Evolutionary conservation across 2,113 vertebrate species (phyloP).

Genomic region (Brachirus orientalis): DNA sequence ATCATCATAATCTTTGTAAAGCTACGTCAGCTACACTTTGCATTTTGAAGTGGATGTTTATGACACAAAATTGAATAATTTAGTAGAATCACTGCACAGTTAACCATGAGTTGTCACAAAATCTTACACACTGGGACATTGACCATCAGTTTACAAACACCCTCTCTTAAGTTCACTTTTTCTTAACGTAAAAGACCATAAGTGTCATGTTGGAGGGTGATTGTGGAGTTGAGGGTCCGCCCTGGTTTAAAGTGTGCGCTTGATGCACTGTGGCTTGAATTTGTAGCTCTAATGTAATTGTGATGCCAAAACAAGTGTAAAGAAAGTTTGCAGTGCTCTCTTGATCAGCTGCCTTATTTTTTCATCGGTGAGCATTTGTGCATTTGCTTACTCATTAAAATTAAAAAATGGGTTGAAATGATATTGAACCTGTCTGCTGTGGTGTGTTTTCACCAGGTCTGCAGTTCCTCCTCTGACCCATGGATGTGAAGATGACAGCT

Average conservation of each 20-base stretch:
- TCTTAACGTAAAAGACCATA: background rate
- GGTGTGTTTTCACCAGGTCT: background rate
- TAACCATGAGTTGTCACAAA: no score
- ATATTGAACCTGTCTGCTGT: background rate
- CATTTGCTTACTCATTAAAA: slow-evolving; percentile 61
- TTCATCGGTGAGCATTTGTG: slow-evolving; percentile 48
- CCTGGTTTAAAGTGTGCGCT: slow-evolving; percentile 28
- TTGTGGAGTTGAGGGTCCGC: background rate
- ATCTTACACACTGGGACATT: no score
- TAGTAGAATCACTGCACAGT: no score
- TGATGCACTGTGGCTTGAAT: slow-evolving; percentile 47
- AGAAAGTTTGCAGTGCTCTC: slow-evolving; percentile 50
- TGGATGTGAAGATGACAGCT: slow-evolving; percentile 10
- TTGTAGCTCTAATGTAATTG: slow-evolving; percentile 47
- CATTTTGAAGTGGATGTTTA: no score
- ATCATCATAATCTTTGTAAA: no score
- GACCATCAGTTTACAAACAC: slow-evolving; percentile 3
- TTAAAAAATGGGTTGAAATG: slow-evolving; percentile 51
- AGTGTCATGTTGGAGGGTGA: background rate
- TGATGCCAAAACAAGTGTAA: slow-evolving; percentile 54
- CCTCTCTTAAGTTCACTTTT: background rate
- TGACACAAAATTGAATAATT: no score
- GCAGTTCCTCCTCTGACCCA: background rate
- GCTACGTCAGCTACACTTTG: no score
- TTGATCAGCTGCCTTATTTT: slow-evolving; percentile 73